Conservation (phyloP, 1,140 invertebrate genomes). For the Papilio helenus region DNA sequence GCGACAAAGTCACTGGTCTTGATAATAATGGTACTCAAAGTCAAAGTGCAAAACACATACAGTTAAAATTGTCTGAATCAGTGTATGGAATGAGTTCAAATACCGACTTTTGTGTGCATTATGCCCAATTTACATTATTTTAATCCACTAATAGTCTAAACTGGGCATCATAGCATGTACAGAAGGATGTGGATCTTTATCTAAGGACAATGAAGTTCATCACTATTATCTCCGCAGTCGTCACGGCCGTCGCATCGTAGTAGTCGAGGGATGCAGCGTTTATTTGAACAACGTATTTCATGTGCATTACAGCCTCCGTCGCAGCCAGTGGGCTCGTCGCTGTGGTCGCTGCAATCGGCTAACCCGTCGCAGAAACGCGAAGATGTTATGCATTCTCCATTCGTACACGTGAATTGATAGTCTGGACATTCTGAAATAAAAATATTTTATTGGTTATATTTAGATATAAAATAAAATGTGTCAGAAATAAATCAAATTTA, state of each 20-base stretch:
- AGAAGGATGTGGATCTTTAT: neutral
- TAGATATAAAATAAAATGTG: too few relatives aligned
- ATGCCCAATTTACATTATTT: too few relatives aligned
- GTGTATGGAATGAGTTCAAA: neutral
- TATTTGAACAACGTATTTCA: conserved; percentile 83
- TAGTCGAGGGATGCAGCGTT: conserved; percentile 83
- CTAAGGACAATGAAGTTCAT: conserved; percentile 84
- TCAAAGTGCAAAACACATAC: neutral
- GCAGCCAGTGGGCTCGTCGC: conserved; percentile 91
- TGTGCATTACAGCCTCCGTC: conserved; percentile 78
- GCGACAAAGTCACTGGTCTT: neutral
- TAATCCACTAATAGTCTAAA: too few relatives aligned
- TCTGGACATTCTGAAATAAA: conserved; percentile 69
- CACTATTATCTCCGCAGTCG: conserved; percentile 68
- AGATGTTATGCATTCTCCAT: conserved; percentile 90
- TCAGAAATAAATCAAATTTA: too few relatives aligned
- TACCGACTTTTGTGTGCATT: neutral
- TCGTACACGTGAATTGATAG: conserved; percentile 77
- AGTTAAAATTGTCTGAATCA: neutral
- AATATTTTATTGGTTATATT: conserved; percentile 8
- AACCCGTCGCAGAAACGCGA: conserved; percentile 93
- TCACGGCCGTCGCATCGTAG: conserved; percentile 52
- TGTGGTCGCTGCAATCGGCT: conserved; percentile 91
- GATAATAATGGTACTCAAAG: neutral
- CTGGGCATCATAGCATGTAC: neutral